phyloP scores from a whole-genome alignment of 2,797 vertebrate species.

The Alca torda region DNA sequence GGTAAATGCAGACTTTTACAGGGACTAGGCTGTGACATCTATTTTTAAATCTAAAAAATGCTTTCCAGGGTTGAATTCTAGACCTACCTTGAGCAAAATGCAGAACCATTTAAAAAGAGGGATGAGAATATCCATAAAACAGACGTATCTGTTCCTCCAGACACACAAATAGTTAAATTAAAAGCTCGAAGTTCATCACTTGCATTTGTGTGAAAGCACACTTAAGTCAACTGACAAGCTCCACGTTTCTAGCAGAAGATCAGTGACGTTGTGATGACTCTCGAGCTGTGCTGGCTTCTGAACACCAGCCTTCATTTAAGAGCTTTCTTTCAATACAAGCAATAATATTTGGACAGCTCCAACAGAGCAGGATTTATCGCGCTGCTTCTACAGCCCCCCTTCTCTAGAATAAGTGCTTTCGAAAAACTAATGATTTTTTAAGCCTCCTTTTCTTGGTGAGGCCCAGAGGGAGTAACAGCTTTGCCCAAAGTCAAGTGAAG shows the following conservation, averaged over 20 bases:
- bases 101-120: neutral
- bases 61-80: neutral
- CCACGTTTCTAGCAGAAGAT: neutral
- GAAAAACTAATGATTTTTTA: slow-evolving; percentile 31
- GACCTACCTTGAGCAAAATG: neutral
- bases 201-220: neutral
- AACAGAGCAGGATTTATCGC: slow-evolving; percentile 27
- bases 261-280: neutral
- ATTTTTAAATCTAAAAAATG: neutral
- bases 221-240: neutral
- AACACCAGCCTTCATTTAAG: slow-evolving; percentile 26
- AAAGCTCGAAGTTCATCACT: neutral
- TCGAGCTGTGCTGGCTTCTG: neutral
- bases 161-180: neutral
- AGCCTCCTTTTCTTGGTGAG: slow-evolving; percentile 18
- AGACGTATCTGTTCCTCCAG: neutral
- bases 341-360: slow-evolving; percentile 66
- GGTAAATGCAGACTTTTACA: neutral
- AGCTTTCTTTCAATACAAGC: slow-evolving; percentile 33
- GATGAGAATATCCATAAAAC: neutral
- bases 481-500: neutral
- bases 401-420: neutral
- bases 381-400: neutral
- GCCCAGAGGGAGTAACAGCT: slow-evolving; percentile 16
- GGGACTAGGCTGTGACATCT: neutral